Evolutionary conservation across 2,797 vertebrate genomes (phyloP), one percentile per base, ranked within the genome.

Genomic region (Myotis myotis): DNA sequence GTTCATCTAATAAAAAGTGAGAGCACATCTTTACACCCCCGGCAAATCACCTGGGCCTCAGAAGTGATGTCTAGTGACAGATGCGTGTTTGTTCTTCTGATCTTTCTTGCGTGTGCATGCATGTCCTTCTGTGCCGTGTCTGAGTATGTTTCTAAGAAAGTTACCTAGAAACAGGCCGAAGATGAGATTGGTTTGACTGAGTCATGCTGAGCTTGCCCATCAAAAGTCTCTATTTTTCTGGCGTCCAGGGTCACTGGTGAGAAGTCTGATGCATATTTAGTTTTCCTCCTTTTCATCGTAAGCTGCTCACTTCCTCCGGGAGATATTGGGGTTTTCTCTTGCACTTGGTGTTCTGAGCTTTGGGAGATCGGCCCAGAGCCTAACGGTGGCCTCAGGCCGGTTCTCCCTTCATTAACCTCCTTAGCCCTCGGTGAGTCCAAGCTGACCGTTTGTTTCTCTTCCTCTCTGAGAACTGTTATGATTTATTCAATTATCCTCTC

Each of bases 1-100:
- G 23, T 57, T 95, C 5, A 70, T 30, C 19, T 55, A 68, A 23
- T n/a, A 22, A 23, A 33, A 79, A 51, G 41, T 55, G 17, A 84
- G 20, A 38, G 16, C 19, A 19, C 2, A 19, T 9, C 62, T 68
- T n/a, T 6, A n/a, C 51, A 7, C 9, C 22, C 28, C 44, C 15
- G 9, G 8, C 20, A 11, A n/a, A n/a, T 28, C 25, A 0, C 20
- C 10, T 2, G 25, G n/a, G 0, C 68, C 87, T 66, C 64, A 4
- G n/a, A 16, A 41, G 22, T 3, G 19, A 13, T 5, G 7, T 1
- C n/a, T 28, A 36, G 36, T 22, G 9, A 28, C 13, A 2, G 30
- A 0, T n/a, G 11, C 11, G 2, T 9, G 20, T 7, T 51, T 13
- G 7, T 36, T 1, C 23, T 36, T 22, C 22, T 17, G n/a, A 7